Evolutionary conservation across 2,888 invertebrate genomes (phyloP), one percentile per base, ranked within the genome.

Genomic region (Philopedon plagiatum): DNA sequence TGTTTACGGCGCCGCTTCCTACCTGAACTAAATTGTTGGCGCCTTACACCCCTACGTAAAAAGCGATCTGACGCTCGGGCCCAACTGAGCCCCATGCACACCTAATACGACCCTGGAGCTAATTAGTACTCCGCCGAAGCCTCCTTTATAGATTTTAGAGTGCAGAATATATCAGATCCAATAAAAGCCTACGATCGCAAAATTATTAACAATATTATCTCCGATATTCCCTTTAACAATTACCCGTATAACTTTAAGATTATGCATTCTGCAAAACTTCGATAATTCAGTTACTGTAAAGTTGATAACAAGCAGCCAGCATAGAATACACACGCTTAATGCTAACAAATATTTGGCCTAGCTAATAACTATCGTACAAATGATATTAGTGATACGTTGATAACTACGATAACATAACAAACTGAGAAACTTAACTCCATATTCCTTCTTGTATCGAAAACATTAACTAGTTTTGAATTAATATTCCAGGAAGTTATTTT

Each of bases 241-340:
- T 18, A 2, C 8, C 15, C 5, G 15, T 15, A 18, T 41, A 41
- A 41, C 5, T 41, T 15, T 18, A 15, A 54, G 26, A 13, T 51
- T 9, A 29, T 26, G 15, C 15, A 39, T 39, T 23, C 21, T 34
- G 39, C 67, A 51, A 49, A 67, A 67, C 67, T 67, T 67, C 60
- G 61, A 61, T 67, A 57, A 67, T 67, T 61, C 39, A 67, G 46
- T 67, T 67, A 57, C 61, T 67, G 67, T 67, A 67, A 67, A 67
- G 49, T 67, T 67, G 39, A 49, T 39, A 60, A 67, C 60, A n/a
- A 61, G 67, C 49, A 34, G 3, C n/a, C 44, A 23, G 60, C 13
- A 7, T n/a, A n/a, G n/a, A n/a, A n/a, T n/a, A n/a, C 11, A 26
- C n/a, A 60, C 34, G 41, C 51, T 49, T 32, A 58, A 34, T 60